phyloP scores from a whole-genome alignment of 1,140 invertebrate genomes.

The Drosophila sechellia region DNA sequence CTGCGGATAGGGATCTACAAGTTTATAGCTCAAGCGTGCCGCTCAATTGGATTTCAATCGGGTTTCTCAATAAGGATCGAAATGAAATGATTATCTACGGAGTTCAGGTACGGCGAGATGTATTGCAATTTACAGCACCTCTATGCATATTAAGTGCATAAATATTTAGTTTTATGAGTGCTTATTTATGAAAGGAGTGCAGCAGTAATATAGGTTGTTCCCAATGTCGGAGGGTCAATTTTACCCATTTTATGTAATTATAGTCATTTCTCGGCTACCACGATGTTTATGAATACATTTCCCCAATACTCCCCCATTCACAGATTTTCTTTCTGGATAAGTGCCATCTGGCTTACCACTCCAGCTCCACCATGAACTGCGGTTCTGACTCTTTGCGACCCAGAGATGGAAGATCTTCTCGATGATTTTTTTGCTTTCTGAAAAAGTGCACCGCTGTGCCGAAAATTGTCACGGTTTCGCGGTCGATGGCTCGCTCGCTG shows the following conservation, averaged over 20 bases:
- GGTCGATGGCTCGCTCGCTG: constrained; percentile 47
- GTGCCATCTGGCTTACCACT: constrained; percentile 14
- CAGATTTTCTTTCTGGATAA: neutral
- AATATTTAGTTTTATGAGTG: neutral
- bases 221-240: neutral
- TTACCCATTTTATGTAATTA: neutral
- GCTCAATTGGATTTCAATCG: constrained; percentile 28
- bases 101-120: constrained; percentile 11
- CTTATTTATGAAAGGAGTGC: no score
- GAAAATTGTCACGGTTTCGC: constrained; percentile 77
- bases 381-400: constrained; percentile 23
- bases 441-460: constrained; percentile 80
- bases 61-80: constrained; percentile 44
- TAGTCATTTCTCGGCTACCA: neutral
- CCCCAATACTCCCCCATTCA: constrained; percentile 16
- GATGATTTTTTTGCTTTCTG: constrained; percentile 61
- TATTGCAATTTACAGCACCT: constrained; percentile 3
- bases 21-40: constrained; percentile 38
- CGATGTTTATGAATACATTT: constrained; percentile 30
- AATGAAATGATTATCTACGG: constrained; percentile 28
- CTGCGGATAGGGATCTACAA: constrained; percentile 39
- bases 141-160: neutral
- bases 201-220: no score
- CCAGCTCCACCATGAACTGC: constrained; percentile 3
- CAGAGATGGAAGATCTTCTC: constrained; percentile 25